Percentiles rank a stretch among this genome's conserved stretches.
Conservation (phyloP, 2,797 vertebrate genomes). For the Ceryle rudis region DNA sequence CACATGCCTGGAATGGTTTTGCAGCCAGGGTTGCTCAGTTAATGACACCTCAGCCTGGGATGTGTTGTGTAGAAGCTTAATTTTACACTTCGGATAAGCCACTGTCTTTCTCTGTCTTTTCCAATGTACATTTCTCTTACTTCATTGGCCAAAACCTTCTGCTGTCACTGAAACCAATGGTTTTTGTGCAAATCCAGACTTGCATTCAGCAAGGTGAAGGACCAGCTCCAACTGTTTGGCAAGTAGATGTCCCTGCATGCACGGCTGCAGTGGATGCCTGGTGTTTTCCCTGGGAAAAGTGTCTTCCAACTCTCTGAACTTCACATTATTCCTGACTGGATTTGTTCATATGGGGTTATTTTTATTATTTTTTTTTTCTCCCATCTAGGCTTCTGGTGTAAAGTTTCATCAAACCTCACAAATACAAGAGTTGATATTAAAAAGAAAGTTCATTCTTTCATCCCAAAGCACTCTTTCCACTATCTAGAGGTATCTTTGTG, state of each 20-base stretch:
- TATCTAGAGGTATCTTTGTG: not conserved
- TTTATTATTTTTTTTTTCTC: not conserved
- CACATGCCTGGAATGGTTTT: not conserved
- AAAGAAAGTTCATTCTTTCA: not conserved
- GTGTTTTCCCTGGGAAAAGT: constrained; percentile 1
- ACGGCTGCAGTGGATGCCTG: not conserved
- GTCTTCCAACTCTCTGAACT: not conserved
- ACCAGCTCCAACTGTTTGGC: not conserved
- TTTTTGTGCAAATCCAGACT: not conserved
- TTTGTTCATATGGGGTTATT: not conserved
- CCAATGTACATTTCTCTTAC: not conserved
- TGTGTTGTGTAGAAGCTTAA: not conserved
- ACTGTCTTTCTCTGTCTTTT: not conserved
- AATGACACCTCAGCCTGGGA: not conserved
- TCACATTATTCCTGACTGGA: not conserved
- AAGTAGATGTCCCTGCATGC: constrained; percentile 50
- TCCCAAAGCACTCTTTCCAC: not conserved
- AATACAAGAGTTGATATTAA: constrained; percentile 6
- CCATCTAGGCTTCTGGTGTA: not conserved
- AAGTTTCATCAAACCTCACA: constrained; percentile 31
- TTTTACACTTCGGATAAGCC: not conserved
- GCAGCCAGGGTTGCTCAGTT: not conserved
- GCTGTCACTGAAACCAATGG: not conserved
- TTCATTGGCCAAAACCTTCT: not conserved
- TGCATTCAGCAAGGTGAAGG: not conserved